Evolutionary conservation across 2,888 invertebrate genomes (phyloP), one percentile per base, ranked within the genome.

Genomic region (Apodemia zela): DNA sequence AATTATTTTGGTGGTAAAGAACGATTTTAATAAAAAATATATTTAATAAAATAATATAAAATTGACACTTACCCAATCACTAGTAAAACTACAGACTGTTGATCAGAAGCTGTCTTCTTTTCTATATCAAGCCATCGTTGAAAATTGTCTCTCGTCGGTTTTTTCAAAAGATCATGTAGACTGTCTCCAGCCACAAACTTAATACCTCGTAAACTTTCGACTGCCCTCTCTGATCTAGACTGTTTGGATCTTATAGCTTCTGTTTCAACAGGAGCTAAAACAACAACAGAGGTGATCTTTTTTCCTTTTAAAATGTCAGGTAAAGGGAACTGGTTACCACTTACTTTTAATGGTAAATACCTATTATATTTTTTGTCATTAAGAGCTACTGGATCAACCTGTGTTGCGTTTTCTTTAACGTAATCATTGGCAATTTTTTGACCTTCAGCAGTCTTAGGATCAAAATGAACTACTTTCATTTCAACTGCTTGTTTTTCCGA

Each of bases 391-490:
- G 97, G 95, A 66, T 95, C 95, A 21, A 96, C 90, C 72, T 94
- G 94, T 1, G 95, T 95, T 25, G 96, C 96, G 75, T 94, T 94
- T 62, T 94, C 93, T 73, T 94, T 93, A 47, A 97, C 93, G 75
- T 96, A 96, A 63, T 94, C 93, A 57, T 95, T 94, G 49, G 95
- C 95, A 60, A 97, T 89, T 63, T 93, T 89, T 74, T 94, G 93
- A 65, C 95, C 96, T 85, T 95, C 94, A 57, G 93, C 93, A 67
- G 96, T 95, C 75, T 94, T 93, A 3, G 96, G 95, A 82, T 97
- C 94, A 74, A 95, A 97, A 73, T 95, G 95, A 10, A 97, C 96
- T 60, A 97, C 96, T 91, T 97, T 97, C 93, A 97, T 95, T 85
- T 96, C 96, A 57, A 96, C 95, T 63, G 94, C 93, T 78, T 94